Evolutionary conservation across 2,888 invertebrate species (phyloP).

Genomic region (Neuroscelio doddi): DNA sequence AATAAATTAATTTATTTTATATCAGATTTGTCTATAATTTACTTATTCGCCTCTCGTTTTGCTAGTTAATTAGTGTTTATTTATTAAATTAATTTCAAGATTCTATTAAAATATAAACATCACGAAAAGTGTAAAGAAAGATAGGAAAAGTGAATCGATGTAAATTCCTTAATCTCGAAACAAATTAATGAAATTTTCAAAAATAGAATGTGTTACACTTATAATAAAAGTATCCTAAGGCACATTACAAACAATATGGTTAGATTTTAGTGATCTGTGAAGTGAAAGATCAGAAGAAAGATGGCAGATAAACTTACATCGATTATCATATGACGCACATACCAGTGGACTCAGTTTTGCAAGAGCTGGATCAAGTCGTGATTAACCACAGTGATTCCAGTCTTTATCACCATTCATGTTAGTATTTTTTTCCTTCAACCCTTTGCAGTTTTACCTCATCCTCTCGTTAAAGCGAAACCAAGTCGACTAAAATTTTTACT

Average conservation of each 20-base stretch:
- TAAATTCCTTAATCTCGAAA: too few relatives aligned
- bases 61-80: too few relatives aligned
- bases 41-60: too few relatives aligned
- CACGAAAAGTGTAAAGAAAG: too few relatives aligned
- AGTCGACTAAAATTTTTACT: constrained; percentile 42
- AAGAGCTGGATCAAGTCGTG: constrained; percentile 19
- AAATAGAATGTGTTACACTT: too few relatives aligned
- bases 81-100: too few relatives aligned
- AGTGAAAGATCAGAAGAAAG: constrained; percentile 30
- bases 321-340: constrained; percentile 35
- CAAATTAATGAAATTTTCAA: too few relatives aligned
- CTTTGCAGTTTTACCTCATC: constrained; percentile 27
- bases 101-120: too few relatives aligned
- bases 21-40: too few relatives aligned
- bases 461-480: constrained; percentile 39
- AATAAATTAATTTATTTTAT: too few relatives aligned
- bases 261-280: constrained; percentile 44
- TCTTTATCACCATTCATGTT: constrained; percentile 29
- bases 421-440: constrained; percentile 25
- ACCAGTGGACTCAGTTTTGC: constrained; percentile 33
- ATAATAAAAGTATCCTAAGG: constrained; percentile 11
- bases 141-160: too few relatives aligned
- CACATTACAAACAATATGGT: constrained; percentile 39
- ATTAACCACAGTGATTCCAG: constrained; percentile 19
- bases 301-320: constrained; percentile 21